Evolutionary conservation across 2,888 invertebrate genomes (phyloP), one percentile per base, ranked within the genome.

Genomic region (Andrena trimmerana): DNA sequence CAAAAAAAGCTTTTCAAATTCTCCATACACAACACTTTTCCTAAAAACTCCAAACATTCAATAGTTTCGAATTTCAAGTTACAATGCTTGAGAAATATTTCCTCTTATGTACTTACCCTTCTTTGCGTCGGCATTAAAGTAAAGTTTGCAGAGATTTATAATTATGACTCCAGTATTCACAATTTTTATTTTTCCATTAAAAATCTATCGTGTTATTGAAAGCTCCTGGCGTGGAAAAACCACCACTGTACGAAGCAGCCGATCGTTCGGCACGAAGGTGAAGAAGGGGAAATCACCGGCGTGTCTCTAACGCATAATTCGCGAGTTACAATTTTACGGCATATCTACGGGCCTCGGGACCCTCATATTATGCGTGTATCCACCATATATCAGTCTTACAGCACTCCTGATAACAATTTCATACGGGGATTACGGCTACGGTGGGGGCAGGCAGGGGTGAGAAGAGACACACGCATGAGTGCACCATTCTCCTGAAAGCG

Each of bases 381-480:
- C 79, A 65, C 85, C 86, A 86, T 90, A 90, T 90, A 90, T 90
- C 90, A 90, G 90, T 88, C 90, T 91, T 91, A 90, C 87, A 84
- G 87, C 81, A 81, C 86, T 87, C 89, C 90, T 90, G 90, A 91
- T 91, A 91, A 91, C 90, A 89, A 90, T 91, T 91, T 91, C 90
- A 91, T 91, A 88, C 86, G 85, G 87, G 90, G 90, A 90, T 91
- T 90, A 90, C 85, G 83, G 75, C 52, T 59, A 86, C 81, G 79
- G 57, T n/a, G 72, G 65, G n/a, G 72, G 72, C 69, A 48, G 36
- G 16, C 10, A 24, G 62, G 72, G 75, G 85, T 71, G 84, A 75
- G 86, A 85, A 78, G 80, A 83, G 84, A 71, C 83, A 73, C 86
- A 83, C 86, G 79, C 86, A 76, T 82, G 85, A 86, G 81, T 82